Percentiles rank a stretch among this genome's conserved stretches.
phyloP scores from a whole-genome alignment of 1,140 invertebrate genomes.

The Drosophila kurseongensis region DNA sequence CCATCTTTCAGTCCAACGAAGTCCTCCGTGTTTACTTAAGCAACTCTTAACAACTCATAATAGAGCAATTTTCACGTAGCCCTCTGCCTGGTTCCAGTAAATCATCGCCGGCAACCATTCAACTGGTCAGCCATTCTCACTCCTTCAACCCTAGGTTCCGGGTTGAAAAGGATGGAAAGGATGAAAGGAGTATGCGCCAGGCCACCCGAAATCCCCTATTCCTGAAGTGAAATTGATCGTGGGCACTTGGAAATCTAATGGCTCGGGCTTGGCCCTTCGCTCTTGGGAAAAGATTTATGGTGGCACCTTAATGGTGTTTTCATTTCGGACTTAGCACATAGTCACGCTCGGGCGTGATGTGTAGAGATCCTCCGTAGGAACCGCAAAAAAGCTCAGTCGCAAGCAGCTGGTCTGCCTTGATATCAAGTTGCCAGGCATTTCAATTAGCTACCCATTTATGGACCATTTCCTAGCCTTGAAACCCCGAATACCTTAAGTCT shows the following conservation, averaged over 20 bases:
- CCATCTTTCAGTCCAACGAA: conserved; percentile 5
- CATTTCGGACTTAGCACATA: conserved; percentile 37
- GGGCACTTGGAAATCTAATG: conserved; percentile 66
- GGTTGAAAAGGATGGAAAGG: conserved; percentile 2
- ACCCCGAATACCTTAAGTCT: conserved; percentile 48
- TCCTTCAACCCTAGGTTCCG: conserved; percentile 48
- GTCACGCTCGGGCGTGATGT: conserved; percentile 44
- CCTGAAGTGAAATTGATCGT: conserved; percentile 74
- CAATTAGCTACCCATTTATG: conserved; percentile 25
- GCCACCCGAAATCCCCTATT: conserved; percentile 5
- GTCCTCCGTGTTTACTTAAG: conserved; percentile 72
- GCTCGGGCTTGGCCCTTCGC: conserved; percentile 28
- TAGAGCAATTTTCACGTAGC: conserved; percentile 84
- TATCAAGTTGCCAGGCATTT: conserved; percentile 11
- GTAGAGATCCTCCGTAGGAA: conserved; percentile 13
- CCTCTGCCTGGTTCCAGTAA: conserved; percentile 61
- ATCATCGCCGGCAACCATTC: conserved; percentile 62
- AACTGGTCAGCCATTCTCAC: conserved; percentile 67
- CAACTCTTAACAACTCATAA: conserved; percentile 84
- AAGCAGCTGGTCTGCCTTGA: conserved; percentile 40
- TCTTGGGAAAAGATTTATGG: conserved; percentile 60
- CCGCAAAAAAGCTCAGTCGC: conserved; percentile 15
- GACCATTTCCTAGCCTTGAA: conserved; percentile 54
- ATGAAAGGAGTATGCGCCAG: conserved; percentile 2
- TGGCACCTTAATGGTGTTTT: conserved; percentile 59